Conservation (phyloP, 2,797 vertebrate species). For the Eremophila alpestris region DNA sequence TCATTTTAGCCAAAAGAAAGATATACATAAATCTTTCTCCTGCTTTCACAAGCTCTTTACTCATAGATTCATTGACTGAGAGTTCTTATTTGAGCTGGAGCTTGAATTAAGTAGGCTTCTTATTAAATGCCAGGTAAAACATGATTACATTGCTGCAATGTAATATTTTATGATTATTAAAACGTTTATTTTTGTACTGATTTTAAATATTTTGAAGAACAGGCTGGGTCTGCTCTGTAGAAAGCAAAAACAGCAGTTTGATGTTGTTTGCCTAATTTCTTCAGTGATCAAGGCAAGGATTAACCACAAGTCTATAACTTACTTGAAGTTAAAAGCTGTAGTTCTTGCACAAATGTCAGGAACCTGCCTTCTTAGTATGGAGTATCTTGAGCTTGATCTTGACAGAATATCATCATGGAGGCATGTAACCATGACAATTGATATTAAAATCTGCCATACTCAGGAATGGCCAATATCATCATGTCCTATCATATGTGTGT, state of each 20-base stretch:
- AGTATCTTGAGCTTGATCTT: neutral
- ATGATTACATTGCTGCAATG: neutral
- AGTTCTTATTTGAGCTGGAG: neutral
- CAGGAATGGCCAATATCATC: neutral
- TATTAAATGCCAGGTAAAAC: neutral
- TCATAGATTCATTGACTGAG: neutral
- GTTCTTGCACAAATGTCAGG: neutral
- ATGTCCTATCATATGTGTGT: neutral
- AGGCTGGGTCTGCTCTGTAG: neutral
- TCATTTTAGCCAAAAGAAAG: neutral
- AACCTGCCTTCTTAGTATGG: neutral
- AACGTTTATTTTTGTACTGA: neutral
- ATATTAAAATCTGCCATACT: neutral
- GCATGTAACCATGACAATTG: neutral
- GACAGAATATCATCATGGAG: neutral
- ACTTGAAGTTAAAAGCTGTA: neutral
- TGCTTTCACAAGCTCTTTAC: neutral
- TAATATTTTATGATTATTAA: neutral
- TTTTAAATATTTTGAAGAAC: neutral
- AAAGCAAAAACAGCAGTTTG: neutral
- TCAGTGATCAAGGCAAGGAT: neutral
- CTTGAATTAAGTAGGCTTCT: neutral
- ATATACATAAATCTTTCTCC: neutral
- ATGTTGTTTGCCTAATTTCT: neutral
- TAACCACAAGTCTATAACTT: neutral